phyloP scores from a whole-genome alignment of 2,797 vertebrate species.

The Morelia viridis region DNA sequence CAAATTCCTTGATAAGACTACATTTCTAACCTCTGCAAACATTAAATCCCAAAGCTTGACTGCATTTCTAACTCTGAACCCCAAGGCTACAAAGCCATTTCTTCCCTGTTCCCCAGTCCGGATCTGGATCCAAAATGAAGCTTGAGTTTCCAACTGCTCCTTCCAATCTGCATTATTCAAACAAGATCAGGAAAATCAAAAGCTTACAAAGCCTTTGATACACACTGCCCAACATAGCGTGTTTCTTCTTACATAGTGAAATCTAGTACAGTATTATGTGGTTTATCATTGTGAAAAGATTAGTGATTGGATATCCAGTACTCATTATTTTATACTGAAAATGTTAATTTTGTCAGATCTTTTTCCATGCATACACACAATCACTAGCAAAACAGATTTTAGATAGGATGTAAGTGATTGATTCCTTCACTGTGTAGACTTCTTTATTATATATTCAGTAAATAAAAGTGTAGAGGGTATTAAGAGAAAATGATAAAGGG shows the following conservation, averaged over 20 bases:
- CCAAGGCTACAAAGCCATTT: background rate
- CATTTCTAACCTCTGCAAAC: background rate
- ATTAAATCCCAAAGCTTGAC: background rate
- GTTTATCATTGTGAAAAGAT: background rate
- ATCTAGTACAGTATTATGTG: background rate
- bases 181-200: constrained; percentile 1
- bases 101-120: background rate
- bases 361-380: background rate
- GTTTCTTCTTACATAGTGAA: background rate
- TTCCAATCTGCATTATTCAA: background rate
- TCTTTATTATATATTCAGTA: background rate
- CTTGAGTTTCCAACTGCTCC: background rate
- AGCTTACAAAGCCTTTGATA: background rate
- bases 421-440: background rate
- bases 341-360: background rate
- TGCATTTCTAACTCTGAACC: background rate
- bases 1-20: background rate
- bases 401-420: background rate
- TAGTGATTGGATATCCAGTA: background rate
- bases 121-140: background rate
- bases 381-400: background rate
- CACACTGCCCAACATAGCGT: background rate
- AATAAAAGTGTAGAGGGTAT: no score
- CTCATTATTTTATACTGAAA: background rate
- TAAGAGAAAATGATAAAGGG: background rate